Base-by-base conservation (phyloP, 2,888 invertebrate genomes). In the Meloe dianella region DNA sequence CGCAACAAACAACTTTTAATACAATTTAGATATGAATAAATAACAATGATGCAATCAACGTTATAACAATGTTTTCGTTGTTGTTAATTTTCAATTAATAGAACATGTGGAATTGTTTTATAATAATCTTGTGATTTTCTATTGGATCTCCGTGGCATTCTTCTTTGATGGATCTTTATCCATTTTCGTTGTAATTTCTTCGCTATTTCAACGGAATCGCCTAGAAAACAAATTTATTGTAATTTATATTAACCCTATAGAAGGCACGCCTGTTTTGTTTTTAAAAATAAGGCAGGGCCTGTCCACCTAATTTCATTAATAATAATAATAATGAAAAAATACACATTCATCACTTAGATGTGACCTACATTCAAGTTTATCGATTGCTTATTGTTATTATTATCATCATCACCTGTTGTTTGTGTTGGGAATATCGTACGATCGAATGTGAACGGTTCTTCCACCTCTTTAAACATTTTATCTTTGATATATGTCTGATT, bases 381-480 rank as follows among this genome's bases (percentile, higher is more conserved):
- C 27, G 2, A 27, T 27, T 27, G 27, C 2, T 27, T 27, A 27
- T 27, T 27, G 2, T 27, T 27, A 27, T 27, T 27, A 27, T 27
- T 27, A 2, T 27, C 4, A 27, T 27, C 2, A 32, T 69, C 70
- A 82, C 83, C 83, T 71, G 69, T 74, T 0, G 86, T 78, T 35
- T 81, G 61, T 0, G 76, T 79, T 0, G 87, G 84, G 80, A 88
- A 89, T 14, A 74, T 35, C 51, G 84, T 86, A 10, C 75, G 82
- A 1, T 84, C 83, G 20, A 85, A 82, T 7, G 88, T 89, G 75
- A 93, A 94, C 0, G 92, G 91, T 75, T 87, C 78, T 78, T 94
- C 93, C 0, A 92, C 87, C 58, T 85, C 77, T 0, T 82, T 74
- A 68, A 91, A 89, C 29, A 92, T 89, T 22, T 81, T 81, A 12